Percentiles rank a stretch among this genome's conserved stretches.
Evolutionary conservation across 2,113 vertebrate species (phyloP).

Genomic region (Carassius auratus): DNA sequence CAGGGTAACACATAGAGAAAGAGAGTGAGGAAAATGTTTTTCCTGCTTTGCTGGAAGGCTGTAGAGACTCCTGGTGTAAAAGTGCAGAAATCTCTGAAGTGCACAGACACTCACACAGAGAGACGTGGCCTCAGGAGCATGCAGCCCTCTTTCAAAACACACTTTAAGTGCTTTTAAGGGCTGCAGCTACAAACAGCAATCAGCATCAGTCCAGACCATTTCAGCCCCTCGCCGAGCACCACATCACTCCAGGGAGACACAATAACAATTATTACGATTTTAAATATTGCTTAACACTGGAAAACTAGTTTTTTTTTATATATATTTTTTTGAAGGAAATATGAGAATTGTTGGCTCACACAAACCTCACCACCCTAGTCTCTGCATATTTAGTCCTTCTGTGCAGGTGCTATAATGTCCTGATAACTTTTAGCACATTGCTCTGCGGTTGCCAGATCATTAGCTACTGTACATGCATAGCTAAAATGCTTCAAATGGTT

Average conservation of each 20-base stretch:
- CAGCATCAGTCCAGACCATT: slow-evolving; percentile 16
- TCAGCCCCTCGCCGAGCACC: neutral
- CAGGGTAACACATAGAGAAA: neutral
- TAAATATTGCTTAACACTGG: slow-evolving; percentile 1
- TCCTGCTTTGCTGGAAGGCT: neutral
- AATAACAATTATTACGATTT: neutral
- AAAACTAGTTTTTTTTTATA: neutral
- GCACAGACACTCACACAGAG: slow-evolving; percentile 10
- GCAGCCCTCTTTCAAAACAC: slow-evolving; percentile 16
- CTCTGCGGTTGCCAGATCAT: neutral
- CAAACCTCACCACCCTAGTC: neutral
- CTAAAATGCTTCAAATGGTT: neutral
- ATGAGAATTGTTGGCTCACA: neutral
- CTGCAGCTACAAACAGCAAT: slow-evolving; percentile 34
- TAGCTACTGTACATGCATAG: neutral
- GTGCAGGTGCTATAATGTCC: neutral
- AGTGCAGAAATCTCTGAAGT: slow-evolving; percentile 27
- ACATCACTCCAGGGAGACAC: slow-evolving; percentile 5
- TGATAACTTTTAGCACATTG: neutral
- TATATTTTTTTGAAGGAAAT: neutral
- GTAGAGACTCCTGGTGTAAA: slow-evolving; percentile 13
- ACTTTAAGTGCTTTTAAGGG: slow-evolving; percentile 22
- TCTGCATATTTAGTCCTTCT: too few species aligned
- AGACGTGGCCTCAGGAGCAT: slow-evolving; percentile 1
- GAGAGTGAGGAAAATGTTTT: neutral